Evolutionary conservation across 2,888 invertebrate genomes (phyloP).

Genomic region (Papilio protenor): DNA sequence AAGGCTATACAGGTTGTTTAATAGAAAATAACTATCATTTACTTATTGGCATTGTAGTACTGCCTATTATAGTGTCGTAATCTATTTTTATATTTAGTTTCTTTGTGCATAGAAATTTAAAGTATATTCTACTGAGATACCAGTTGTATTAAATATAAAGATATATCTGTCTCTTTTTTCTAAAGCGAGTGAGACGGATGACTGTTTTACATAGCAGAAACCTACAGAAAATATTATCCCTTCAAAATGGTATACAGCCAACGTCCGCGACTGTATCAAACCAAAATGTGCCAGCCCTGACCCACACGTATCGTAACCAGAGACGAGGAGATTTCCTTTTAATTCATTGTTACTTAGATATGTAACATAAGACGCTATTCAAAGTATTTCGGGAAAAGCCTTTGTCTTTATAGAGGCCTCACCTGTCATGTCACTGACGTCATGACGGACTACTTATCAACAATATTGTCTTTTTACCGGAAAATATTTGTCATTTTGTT

Average conservation of each 20-base stretch:
- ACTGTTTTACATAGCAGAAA: neutral
- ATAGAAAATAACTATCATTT: no score
- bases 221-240: neutral
- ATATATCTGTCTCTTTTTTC: no score
- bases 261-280: neutral
- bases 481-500: neutral
- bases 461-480: neutral
- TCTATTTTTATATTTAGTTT: no score
- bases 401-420: neutral
- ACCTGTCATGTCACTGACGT: slow-evolving; percentile 1
- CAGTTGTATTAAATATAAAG: no score
- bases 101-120: no score
- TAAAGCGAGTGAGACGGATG: neutral
- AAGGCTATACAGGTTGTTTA: no score
- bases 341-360: slow-evolving; percentile 17
- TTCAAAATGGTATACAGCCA: neutral
- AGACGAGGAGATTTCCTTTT: slow-evolving; percentile 9
- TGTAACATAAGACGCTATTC: neutral
- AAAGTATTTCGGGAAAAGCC: slow-evolving; percentile 1
- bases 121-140: no score
- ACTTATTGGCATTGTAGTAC: no score
- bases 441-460: neutral
- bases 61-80: no score
- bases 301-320: neutral
- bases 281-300: neutral